These are phyloP conservation scores for Xiphophorus birchmanni DNA, from an alignment of 2,797 vertebrate genomes.

Conservation along the genomic window DNA sequence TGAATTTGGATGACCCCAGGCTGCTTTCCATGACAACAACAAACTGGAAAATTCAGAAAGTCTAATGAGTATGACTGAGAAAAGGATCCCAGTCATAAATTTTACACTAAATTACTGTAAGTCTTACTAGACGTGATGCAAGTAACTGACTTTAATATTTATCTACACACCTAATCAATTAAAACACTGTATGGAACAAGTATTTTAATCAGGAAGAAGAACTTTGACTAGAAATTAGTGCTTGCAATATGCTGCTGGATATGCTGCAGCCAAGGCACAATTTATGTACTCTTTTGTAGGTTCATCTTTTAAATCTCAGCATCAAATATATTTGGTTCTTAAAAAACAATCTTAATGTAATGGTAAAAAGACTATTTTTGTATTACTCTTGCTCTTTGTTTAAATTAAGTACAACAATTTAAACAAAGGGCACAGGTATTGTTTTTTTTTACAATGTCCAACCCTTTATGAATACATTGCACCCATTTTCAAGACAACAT, in stretches of 20 bases:
- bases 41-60: slow-evolving; percentile 1
- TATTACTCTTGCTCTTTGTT: neutral
- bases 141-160: neutral
- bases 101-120: slow-evolving; percentile 6
- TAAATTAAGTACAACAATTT: neutral
- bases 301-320: neutral
- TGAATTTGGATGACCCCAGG: slow-evolving; percentile 23
- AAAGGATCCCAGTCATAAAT: slow-evolving; percentile 4
- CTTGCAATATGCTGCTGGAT: neutral
- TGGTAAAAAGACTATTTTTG: neutral
- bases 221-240: neutral
- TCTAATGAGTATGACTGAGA: slow-evolving; percentile 3
- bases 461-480: neutral
- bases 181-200: neutral
- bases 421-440: too few relatives aligned
- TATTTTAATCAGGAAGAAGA: neutral
- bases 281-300: neutral
- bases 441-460: too few relatives aligned
- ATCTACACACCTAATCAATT: neutral
- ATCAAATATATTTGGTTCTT: neutral
- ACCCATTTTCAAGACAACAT: neutral
- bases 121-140: neutral
- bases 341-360: neutral
- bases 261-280: neutral
- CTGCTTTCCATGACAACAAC: slow-evolving; percentile 35